These are phyloP conservation scores for Charaxes varanes DNA, from an alignment of 1,140 invertebrate species.

Conservation along the genomic window DNA sequence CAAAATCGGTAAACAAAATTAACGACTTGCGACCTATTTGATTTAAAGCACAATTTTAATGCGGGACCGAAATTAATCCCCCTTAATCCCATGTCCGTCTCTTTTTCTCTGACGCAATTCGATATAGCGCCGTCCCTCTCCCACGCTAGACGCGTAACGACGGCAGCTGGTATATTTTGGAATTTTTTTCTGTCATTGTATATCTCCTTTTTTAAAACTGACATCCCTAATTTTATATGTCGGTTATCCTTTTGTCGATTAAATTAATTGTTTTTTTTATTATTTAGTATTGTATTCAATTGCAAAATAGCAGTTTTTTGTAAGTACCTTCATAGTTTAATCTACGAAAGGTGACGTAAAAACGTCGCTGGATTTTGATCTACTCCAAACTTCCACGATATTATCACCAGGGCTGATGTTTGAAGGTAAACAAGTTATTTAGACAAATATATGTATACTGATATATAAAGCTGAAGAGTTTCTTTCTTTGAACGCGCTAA, in stretches of 20 bases:
- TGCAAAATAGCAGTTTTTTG: no score
- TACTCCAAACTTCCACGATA: no score
- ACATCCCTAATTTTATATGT: conserved; percentile 44
- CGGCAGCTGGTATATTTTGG: conserved; percentile 62
- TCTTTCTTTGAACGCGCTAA: no score
- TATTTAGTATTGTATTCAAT: no score
- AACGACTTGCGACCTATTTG: conserved; percentile 46
- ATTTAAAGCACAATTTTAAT: conserved; percentile 57
- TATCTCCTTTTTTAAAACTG: conserved; percentile 48
- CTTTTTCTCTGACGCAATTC: conserved; percentile 26
- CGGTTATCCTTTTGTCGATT: conserved; percentile 40
- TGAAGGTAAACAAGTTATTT: no score
- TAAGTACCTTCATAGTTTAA: no score
- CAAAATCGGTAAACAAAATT: conserved; percentile 54
- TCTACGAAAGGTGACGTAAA: no score
- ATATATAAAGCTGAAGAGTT: no score
- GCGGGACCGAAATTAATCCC: conserved; percentile 59
- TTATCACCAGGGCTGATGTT: no score
- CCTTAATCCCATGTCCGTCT: conserved; percentile 42
- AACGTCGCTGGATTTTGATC: no score
- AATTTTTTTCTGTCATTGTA: conserved; percentile 45
- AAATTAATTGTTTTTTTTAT: no score
- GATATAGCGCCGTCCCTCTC: conserved; percentile 24
- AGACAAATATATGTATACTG: no score
- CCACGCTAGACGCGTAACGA: conserved; percentile 44